Evolutionary conservation across 1,140 invertebrate genomes (phyloP).

Genomic region (Diorhabda elongata): DNA sequence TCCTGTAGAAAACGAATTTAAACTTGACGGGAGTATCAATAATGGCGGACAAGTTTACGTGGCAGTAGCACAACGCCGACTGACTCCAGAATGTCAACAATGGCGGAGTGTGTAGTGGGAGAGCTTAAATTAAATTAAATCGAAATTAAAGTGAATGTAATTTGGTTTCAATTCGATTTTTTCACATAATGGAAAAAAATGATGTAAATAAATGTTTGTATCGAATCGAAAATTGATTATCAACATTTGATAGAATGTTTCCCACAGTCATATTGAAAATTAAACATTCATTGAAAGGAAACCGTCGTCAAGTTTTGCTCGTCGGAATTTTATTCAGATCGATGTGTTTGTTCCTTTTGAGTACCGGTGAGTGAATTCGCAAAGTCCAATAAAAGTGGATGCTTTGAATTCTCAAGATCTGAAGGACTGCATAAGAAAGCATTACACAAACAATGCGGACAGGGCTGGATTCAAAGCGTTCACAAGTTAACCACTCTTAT

Average conservation of each 20-base stretch:
- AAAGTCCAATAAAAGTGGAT: slow-evolving; percentile 14
- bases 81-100: too few relatives aligned
- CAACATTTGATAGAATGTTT: neutral
- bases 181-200: too few relatives aligned
- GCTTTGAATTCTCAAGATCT: slow-evolving; percentile 12
- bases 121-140: too few relatives aligned
- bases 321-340: slow-evolving; percentile 15
- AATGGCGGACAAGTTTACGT: too few relatives aligned
- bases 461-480: neutral
- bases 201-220: too few relatives aligned
- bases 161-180: too few relatives aligned
- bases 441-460: slow-evolving; percentile 28
- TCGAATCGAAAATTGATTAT: neutral
- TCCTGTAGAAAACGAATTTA: too few relatives aligned
- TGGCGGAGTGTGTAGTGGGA: too few relatives aligned
- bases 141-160: too few relatives aligned
- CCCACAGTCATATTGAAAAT: neutral
- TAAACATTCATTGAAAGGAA: neutral
- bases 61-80: too few relatives aligned
- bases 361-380: slow-evolving; percentile 15
- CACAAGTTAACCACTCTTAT: too few relatives aligned
- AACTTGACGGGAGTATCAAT: too few relatives aligned
- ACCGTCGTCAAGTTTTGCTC: neutral
- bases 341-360: slow-evolving; percentile 12
- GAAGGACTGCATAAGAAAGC: slow-evolving; percentile 28